Base-by-base conservation (phyloP, 2,797 vertebrate species). In the Pipistrellus pygmaeus region DNA sequence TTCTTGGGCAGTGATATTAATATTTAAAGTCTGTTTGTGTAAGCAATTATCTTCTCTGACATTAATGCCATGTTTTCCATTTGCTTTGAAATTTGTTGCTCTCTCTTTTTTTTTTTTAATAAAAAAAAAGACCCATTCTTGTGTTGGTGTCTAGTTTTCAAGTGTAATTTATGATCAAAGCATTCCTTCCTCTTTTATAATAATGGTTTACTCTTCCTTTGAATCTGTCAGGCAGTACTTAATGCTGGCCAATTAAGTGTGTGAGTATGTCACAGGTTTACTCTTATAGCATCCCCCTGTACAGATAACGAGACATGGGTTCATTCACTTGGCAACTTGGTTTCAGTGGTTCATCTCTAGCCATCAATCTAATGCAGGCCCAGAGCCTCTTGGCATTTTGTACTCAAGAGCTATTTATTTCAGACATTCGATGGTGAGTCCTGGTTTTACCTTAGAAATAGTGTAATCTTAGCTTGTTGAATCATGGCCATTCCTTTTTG, bases 41-140 rank as follows among this genome's bases (percentile, higher is more conserved):
- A 82, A 91, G 55, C 64, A 93, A 55, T 57, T 90, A 91, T 35
- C 83, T 93, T 89, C 30, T 77, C 55, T 95, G 57, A 88, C 57
- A 69, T 90, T 41, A 75, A 51, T 81, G 14, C 25, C 23, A 62
- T 20, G 1, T n/a, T 81, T 73, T 93, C 81, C 35, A 48, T 84
- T 66, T 66, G 62, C 87, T 88, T 95, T 35, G 10, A 23, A 76
- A 85, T 46, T 64, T 90, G 25, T 53, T 55, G 35, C 21, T 87
- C 12, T 75, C 44, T n/a, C 76, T 46, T 75, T 30, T 64, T 73
- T 46, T 78, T 38, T 44, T 44, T 12, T 10, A 44, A 44, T 1
- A 3, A 25, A 57, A 25, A 57, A 30, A 57, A 88, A 68, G 5
- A 75, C 68, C 2, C 6, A 81, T 86, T 30, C 5, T 76, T 2